Evolutionary conservation across 2,888 invertebrate species (phyloP).

Genomic region (Pyrochroa serraticornis): DNA sequence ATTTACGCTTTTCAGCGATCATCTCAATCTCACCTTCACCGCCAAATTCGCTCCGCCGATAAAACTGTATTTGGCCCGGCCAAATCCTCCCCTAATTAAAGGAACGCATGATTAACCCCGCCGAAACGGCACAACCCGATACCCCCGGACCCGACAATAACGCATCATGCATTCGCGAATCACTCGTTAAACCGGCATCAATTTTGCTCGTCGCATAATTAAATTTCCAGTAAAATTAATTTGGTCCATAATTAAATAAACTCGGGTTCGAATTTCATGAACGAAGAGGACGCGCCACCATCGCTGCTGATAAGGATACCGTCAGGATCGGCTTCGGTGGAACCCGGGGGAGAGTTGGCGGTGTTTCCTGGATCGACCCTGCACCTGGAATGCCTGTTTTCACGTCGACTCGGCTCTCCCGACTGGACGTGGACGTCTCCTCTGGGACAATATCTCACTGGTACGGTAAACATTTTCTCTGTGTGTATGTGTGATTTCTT

Average conservation of each 20-base stretch:
- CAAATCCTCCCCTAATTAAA: too few relatives aligned
- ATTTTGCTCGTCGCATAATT: background rate
- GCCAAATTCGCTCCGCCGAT: too few relatives aligned
- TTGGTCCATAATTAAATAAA: conserved; percentile 4
- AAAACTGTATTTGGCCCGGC: too few relatives aligned
- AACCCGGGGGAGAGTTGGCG: conserved; percentile 78
- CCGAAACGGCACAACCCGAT: too few relatives aligned
- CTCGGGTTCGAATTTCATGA: conserved; percentile 14
- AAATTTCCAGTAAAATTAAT: background rate
- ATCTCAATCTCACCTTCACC: too few relatives aligned
- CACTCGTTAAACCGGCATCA: too few relatives aligned
- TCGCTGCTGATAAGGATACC: conserved; percentile 78
- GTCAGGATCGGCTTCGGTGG: conserved; percentile 80
- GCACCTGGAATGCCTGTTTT: conserved; percentile 82
- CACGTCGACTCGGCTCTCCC: conserved; percentile 76
- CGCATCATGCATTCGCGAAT: too few relatives aligned
- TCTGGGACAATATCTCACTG: conserved; percentile 77
- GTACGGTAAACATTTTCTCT: conserved; percentile 57
- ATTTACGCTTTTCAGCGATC: too few relatives aligned
- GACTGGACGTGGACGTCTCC: conserved; percentile 90
- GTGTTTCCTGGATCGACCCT: conserved; percentile 82
- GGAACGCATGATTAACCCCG: too few relatives aligned
- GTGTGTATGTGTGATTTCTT: conserved; percentile 12
- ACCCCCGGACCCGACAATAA: too few relatives aligned
- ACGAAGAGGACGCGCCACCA: conserved; percentile 78